Evolutionary conservation across 2,797 vertebrate species (phyloP).

Genomic region (Vultur gryphus): DNA sequence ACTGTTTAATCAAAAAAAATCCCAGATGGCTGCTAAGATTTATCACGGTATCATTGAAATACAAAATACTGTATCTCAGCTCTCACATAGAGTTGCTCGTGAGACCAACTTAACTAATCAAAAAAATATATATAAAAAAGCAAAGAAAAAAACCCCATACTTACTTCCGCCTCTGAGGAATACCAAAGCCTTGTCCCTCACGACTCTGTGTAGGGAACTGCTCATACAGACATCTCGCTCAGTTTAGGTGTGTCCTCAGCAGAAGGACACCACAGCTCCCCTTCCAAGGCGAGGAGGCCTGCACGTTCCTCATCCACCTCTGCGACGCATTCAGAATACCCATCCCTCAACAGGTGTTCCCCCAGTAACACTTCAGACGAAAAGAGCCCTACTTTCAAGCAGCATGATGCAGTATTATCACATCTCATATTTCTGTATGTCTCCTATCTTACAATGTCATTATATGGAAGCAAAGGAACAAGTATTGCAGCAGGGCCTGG

Average conservation of each 20-base stretch:
- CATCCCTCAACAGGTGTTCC: neutral
- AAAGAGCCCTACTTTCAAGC: neutral
- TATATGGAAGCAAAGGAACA: neutral
- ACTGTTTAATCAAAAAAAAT: slow-evolving; percentile 24
- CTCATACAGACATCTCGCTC: neutral
- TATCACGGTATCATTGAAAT: neutral
- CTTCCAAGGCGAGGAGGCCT: neutral
- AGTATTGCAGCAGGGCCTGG: neutral
- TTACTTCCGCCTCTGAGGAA: neutral
- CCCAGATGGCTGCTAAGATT: slow-evolving; percentile 13
- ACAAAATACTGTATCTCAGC: neutral
- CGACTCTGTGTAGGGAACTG: fast-evolving
- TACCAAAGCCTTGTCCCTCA: neutral
- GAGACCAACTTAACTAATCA: neutral
- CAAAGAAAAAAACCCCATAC: neutral
- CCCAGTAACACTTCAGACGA: neutral
- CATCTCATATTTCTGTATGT: neutral
- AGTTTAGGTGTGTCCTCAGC: neutral
- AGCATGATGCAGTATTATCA: neutral
- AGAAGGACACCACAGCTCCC: neutral
- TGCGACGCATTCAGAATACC: neutral
- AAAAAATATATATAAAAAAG: neutral
- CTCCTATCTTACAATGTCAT: neutral
- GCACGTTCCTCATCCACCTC: neutral
- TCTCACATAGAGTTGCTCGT: neutral